Evolutionary conservation across 2,888 invertebrate species (phyloP).

Genomic region (Tortrix viridana): DNA sequence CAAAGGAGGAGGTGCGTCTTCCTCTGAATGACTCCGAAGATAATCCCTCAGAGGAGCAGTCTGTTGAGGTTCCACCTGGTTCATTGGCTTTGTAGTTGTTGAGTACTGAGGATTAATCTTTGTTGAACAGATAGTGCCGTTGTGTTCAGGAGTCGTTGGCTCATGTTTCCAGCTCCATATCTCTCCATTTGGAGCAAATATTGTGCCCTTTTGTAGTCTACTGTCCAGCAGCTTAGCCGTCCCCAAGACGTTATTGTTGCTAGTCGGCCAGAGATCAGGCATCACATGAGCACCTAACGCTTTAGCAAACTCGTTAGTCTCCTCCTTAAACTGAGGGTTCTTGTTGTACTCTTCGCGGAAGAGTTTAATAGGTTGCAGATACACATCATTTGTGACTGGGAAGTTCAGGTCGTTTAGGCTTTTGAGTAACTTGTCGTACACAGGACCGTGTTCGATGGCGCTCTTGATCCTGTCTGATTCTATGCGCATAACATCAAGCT

Average conservation of each 20-base stretch:
- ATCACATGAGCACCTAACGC: slow-evolving; percentile 74
- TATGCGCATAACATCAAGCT: slow-evolving; percentile 79
- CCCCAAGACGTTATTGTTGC: slow-evolving; percentile 74
- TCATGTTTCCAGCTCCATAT: slow-evolving; percentile 83
- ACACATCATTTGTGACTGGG: slow-evolving; percentile 78
- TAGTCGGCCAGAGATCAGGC: slow-evolving; percentile 70
- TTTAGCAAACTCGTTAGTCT: slow-evolving; percentile 80
- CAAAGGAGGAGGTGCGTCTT: slow-evolving; percentile 69
- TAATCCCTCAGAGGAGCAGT: slow-evolving; percentile 75
- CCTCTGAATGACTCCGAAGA: slow-evolving; percentile 68
- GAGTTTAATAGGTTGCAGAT: slow-evolving; percentile 82
- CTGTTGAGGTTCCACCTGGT: slow-evolving; percentile 76
- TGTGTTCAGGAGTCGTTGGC: slow-evolving; percentile 75
- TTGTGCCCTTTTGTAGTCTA: slow-evolving; percentile 77
- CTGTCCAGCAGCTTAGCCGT: slow-evolving; percentile 71
- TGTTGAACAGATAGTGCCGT: slow-evolving; percentile 75
- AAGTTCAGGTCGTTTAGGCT: slow-evolving; percentile 81
- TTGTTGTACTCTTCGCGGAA: slow-evolving; percentile 82
- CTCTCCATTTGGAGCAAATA: slow-evolving; percentile 80
- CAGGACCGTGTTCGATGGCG: slow-evolving; percentile 84
- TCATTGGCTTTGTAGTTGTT: slow-evolving; percentile 71
- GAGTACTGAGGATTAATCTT: slow-evolving; percentile 79
- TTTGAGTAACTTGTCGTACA: slow-evolving; percentile 84
- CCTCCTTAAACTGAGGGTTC: slow-evolving; percentile 82
- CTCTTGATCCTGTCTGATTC: slow-evolving; percentile 85